These are phyloP conservation scores for Acanthiza pusilla DNA, from an alignment of 2,797 vertebrate species.

Conservation along the genomic window DNA sequence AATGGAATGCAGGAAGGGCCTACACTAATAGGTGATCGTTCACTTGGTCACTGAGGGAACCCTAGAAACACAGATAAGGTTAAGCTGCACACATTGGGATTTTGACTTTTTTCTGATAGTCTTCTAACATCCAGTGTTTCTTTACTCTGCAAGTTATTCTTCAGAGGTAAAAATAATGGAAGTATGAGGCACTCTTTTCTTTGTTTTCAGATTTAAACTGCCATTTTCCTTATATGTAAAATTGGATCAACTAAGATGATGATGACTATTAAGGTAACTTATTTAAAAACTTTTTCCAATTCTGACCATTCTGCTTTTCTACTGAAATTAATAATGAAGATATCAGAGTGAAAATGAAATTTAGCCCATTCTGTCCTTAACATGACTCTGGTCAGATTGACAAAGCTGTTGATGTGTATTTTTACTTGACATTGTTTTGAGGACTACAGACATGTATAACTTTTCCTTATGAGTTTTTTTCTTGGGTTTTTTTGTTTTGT, in stretches of 20 bases:
- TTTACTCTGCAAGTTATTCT: background rate
- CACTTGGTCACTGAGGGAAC: background rate
- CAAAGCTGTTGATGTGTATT: background rate
- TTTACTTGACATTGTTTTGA: background rate
- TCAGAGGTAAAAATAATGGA: background rate
- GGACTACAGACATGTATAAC: background rate
- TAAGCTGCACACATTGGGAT: background rate
- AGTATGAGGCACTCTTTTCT: background rate
- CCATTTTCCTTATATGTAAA: background rate
- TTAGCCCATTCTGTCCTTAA: background rate
- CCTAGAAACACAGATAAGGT: background rate
- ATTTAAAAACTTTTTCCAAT: background rate
- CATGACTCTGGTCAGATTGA: background rate
- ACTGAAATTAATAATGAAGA: background rate
- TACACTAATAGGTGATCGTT: background rate
- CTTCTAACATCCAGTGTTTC: background rate
- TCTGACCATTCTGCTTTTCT: background rate
- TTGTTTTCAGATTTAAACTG: background rate
- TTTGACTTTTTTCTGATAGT: background rate
- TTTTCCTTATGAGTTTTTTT: background rate
- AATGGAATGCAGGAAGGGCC: background rate
- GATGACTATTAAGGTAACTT: background rate
- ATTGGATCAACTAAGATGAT: background rate
- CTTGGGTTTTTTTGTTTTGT: background rate
- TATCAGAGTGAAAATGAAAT: background rate